A percentile compares a stretch with the other conserved stretches of the same genome.
Evolutionary conservation across 1,140 invertebrate species (phyloP).

Genomic region (Trialeurodes vaporariorum): DNA sequence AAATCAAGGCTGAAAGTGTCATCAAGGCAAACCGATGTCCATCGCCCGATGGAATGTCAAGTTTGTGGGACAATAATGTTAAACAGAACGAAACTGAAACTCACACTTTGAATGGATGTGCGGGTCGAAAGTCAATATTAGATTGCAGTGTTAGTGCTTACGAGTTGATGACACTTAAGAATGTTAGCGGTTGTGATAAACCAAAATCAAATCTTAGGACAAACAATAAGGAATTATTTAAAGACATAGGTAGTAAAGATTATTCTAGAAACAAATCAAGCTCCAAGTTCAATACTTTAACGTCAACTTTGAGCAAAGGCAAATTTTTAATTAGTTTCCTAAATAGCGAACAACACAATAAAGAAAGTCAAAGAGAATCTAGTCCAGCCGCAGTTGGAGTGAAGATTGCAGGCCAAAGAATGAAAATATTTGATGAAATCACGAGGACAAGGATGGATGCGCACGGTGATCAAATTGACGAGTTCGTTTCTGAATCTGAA

Average conservation of each 20-base stretch:
- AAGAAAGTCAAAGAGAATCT: neutral
- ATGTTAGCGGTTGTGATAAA: neutral
- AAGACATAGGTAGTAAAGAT: too few relatives aligned
- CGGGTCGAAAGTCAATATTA: neutral
- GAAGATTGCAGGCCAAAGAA: neutral
- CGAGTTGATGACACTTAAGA: neutral
- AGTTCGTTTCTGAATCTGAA: neutral
- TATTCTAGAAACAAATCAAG: neutral
- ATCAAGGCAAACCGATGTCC: neutral
- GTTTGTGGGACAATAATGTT: neutral
- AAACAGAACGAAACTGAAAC: neutral
- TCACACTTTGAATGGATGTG: neutral
- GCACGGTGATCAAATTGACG: neutral
- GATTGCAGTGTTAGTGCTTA: neutral
- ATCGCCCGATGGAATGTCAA: neutral
- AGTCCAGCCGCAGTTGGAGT: neutral
- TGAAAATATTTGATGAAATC: neutral
- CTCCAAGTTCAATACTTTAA: neutral
- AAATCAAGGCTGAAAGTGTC: neutral
- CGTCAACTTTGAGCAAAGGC: neutral
- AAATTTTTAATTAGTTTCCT: neutral
- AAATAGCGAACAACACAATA: neutral
- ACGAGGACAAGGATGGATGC: neutral
- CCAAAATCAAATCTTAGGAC: too few relatives aligned
- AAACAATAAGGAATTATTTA: too few relatives aligned